Percentiles rank a stretch among this genome's conserved stretches.
phyloP scores from a whole-genome alignment of 2,797 vertebrate genomes.

The Epinephelus awoara region DNA sequence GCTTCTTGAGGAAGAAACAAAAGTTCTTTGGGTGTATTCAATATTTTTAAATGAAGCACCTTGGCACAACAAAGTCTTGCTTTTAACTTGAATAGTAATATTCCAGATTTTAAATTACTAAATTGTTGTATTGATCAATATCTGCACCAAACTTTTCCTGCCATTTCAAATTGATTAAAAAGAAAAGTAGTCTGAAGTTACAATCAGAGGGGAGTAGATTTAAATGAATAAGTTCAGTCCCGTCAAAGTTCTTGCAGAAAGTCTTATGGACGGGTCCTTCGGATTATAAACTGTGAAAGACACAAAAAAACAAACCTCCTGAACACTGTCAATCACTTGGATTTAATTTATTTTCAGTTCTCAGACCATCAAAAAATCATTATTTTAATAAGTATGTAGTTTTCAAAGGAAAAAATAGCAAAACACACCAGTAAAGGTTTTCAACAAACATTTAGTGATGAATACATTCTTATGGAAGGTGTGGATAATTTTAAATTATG shows the following conservation, averaged over 20 bases:
- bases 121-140: no score
- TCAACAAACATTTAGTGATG: not conserved
- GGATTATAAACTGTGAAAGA: no score
- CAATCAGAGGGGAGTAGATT: no score
- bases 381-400: not conserved
- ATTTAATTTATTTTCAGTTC: not conserved
- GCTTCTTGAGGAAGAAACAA: not conserved
- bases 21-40: not conserved
- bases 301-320: not conserved
- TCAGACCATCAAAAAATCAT: not conserved
- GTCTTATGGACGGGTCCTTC: not conserved
- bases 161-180: no score
- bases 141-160: no score
- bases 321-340: not conserved
- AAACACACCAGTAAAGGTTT: not conserved
- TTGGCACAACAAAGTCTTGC: no score
- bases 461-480: no score
- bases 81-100: no score
- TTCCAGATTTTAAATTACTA: no score
- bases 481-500: not conserved
- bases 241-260: not conserved
- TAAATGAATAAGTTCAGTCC: not conserved
- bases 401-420: not conserved
- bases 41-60: not conserved
- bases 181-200: no score